Evolutionary conservation across 2,113 vertebrate genomes (phyloP).

Genomic region (Ifrita kowaldi): DNA sequence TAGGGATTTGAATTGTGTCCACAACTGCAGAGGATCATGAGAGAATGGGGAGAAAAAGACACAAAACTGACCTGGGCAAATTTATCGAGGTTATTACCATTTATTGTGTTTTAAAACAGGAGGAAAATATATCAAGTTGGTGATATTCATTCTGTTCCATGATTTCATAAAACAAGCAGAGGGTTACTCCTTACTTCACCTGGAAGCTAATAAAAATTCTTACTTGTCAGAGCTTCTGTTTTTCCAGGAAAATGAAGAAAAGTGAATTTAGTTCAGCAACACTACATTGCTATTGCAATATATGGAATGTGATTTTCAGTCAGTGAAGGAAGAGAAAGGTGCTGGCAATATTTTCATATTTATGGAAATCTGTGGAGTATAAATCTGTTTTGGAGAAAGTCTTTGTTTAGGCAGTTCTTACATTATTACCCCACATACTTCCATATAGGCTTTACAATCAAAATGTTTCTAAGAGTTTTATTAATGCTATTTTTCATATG

Average conservation of each 20-base stretch:
- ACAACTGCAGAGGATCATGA: not conserved
- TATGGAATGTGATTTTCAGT: not conserved
- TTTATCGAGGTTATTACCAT: constrained; percentile 51
- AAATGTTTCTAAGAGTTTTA: not conserved
- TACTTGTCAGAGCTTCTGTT: not conserved
- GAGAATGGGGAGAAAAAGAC: not conserved
- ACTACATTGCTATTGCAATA: constrained; percentile 33
- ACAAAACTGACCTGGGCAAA: not conserved
- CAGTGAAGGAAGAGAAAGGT: not conserved
- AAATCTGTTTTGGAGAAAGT: constrained; percentile 6
- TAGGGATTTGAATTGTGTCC: constrained; percentile 32
- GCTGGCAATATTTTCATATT: not conserved
- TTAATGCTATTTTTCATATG: constrained; percentile 28
- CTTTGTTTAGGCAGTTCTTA: not conserved
- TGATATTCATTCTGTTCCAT: constrained; percentile 39
- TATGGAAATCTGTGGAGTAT: not conserved
- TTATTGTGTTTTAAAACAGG: constrained; percentile 48
- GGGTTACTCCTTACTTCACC: not conserved
- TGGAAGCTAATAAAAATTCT: constrained; percentile 51
- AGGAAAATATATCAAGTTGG: constrained; percentile 44
- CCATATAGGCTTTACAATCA: not conserved
- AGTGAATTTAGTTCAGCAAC: constrained; percentile 37
- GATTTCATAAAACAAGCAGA: constrained; percentile 63
- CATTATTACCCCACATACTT: not conserved
- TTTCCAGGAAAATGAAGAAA: constrained; percentile 63